Evolutionary conservation across 2,888 invertebrate species (phyloP), one percentile per base, ranked within the genome.

Genomic region (Megamerina dolium): DNA sequence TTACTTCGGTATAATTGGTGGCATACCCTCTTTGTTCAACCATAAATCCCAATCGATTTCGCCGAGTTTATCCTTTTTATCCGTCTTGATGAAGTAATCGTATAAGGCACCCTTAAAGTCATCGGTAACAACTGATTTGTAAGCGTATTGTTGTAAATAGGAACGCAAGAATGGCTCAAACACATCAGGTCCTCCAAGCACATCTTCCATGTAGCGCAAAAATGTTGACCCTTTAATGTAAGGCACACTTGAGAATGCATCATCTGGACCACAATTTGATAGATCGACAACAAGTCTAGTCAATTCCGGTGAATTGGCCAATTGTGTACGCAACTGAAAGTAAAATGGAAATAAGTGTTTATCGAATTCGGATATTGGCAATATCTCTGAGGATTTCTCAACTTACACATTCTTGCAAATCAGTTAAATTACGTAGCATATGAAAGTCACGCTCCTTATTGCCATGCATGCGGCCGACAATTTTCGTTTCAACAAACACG

Each of bases 211-310:
- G 68, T 90, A 88, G 58, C 87, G 85, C 20, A 96, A 76, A 61
- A 96, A 85, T 1, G 87, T 83, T 0, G 73, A 87, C 75, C 96
- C 94, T 72, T 96, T 96, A 66, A 92, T 90, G 66, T 96, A 95
- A 1, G 95, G 95, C 26, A 95, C 84, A 6, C 77, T 73, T 0
- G 90, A 90, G 74, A 92, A 94, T 0, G 92, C 82, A 68, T 94
- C 93, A 69, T 95, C 95, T 2, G 95, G 95, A 63, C 93, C 87
- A 2, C 87, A 78, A 6, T 85, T 85, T 38, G 74, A 78, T 47
- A 93, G 74, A 66, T 90, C 78, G 1, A 84, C 80, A n/a, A 93
- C 83, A 37, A 94, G 74, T 51, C 79, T 77, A 0, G 92, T 89
- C n/a, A 89, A 71, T 0, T 83, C 82, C 57, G 80, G 85, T 5